phyloP scores from a whole-genome alignment of 2,113 vertebrate genomes.

The Alethe diademata region DNA sequence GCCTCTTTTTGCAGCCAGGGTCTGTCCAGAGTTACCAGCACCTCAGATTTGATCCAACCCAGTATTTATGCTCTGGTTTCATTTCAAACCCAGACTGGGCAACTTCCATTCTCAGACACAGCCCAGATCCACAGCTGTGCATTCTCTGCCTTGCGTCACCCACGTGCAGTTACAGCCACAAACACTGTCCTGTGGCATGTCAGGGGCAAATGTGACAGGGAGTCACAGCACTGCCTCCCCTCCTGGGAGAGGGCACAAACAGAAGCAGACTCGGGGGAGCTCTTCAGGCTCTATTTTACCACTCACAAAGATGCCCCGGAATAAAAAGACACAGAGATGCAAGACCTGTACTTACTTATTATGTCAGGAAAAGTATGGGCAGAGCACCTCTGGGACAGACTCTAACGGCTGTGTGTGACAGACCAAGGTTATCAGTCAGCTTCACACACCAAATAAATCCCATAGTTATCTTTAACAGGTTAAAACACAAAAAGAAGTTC shows the following conservation, averaged over 20 bases:
- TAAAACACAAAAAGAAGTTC: background rate
- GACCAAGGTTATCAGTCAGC: background rate
- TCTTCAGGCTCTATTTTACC: background rate
- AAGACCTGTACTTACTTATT: background rate
- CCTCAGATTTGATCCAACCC: background rate
- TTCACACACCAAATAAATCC: background rate
- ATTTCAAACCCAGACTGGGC: background rate
- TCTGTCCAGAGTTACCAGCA: background rate
- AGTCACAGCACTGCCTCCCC: background rate
- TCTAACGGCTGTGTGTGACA: background rate
- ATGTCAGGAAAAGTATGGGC: background rate
- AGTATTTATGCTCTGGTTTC: background rate
- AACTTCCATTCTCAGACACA: background rate
- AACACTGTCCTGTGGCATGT: rapidly evolving
- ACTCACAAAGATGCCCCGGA: background rate
- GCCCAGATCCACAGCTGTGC: too few relatives aligned
- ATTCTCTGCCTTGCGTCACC: background rate
- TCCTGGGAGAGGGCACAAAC: background rate
- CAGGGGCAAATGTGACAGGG: rapidly evolving
- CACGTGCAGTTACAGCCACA: rapidly evolving
- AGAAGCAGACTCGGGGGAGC: background rate
- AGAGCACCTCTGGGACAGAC: background rate
- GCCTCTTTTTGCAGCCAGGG: background rate
- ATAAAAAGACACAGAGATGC: background rate
- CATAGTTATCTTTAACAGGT: background rate